Evolutionary conservation across 1,140 invertebrate genomes (phyloP).

Genomic region (Pomacea maculata): DNA sequence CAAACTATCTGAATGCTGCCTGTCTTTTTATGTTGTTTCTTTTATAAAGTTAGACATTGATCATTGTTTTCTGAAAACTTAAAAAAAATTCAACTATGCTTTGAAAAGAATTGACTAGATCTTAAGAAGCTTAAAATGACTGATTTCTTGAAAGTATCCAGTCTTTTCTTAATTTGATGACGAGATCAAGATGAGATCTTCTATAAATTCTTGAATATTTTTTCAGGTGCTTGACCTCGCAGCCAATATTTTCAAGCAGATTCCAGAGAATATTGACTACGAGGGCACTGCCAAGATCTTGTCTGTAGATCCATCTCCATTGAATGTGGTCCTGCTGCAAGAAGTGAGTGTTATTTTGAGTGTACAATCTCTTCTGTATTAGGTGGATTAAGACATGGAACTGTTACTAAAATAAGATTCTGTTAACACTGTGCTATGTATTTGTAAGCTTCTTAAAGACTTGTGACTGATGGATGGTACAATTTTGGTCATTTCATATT

Average conservation of each 20-base stretch:
- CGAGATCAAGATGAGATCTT: not conserved
- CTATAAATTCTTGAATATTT: conserved; percentile 4
- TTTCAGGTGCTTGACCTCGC: conserved; percentile 76
- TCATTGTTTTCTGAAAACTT: too few species aligned
- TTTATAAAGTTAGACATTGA: too few species aligned
- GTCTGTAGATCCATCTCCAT: conserved; percentile 75
- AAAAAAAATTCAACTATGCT: too few species aligned
- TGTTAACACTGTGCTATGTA: too few species aligned
- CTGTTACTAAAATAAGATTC: not conserved
- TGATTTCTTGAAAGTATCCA: not conserved
- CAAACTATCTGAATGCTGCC: too few species aligned
- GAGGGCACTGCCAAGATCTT: conserved; percentile 78
- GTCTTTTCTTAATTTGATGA: too few species aligned
- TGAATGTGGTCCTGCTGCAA: conserved; percentile 84
- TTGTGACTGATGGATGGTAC: too few species aligned
- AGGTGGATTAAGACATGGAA: not conserved
- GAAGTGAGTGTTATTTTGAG: conserved; percentile 69
- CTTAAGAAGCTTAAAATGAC: not conserved
- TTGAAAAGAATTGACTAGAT: too few species aligned
- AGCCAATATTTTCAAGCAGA: conserved; percentile 75
- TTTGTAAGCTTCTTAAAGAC: too few species aligned
- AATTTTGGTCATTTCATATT: too few species aligned
- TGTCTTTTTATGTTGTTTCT: too few species aligned
- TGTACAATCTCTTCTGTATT: not conserved
- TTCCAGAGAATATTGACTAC: conserved; percentile 79